Evolutionary conservation across 2,888 invertebrate species (phyloP).

Genomic region (Cryptophagus acutangulus): DNA sequence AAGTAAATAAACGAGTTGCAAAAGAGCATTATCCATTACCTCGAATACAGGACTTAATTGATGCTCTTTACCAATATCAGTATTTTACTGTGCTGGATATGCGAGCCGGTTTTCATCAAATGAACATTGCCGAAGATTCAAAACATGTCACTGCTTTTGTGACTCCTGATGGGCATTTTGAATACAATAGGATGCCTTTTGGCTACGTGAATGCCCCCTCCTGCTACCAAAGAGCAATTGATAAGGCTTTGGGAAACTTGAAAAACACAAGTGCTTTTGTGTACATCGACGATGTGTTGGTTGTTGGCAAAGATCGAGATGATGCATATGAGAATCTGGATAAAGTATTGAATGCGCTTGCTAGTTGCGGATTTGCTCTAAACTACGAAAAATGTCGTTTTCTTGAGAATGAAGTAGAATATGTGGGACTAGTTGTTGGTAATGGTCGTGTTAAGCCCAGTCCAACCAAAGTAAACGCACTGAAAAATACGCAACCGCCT

Average conservation of each 20-base stretch:
- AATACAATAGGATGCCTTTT: constrained; percentile 37
- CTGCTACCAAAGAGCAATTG: constrained; percentile 33
- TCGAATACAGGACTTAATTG: constrained; percentile 34
- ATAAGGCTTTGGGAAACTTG: constrained; percentile 6
- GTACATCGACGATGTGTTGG: constrained; percentile 18
- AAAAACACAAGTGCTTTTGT: constrained; percentile 7
- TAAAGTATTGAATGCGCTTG: constrained; percentile 13
- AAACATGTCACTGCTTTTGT: constrained; percentile 34
- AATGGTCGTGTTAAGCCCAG: constrained; percentile 13
- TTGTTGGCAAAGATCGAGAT: no score
- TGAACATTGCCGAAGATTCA: constrained; percentile 28
- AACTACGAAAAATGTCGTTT: constrained; percentile 19
- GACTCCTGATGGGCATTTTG: constrained; percentile 36
- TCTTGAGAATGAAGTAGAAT: constrained; percentile 11
- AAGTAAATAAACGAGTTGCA: constrained; percentile 32
- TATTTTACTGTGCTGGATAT: constrained; percentile 35
- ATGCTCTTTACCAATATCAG: constrained; percentile 24
- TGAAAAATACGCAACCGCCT: constrained; percentile 32
- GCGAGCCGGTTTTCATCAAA: constrained; percentile 33
- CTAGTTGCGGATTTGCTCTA: constrained; percentile 14
- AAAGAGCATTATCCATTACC: constrained; percentile 36
- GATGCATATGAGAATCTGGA: constrained; percentile 12
- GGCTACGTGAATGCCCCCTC: constrained; percentile 36
- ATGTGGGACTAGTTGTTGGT: constrained; percentile 16
- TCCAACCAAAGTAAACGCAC: constrained; percentile 16